These are phyloP conservation scores for Channallabes apus DNA, from an alignment of 2,797 vertebrate genomes.

Conservation along the genomic window DNA sequence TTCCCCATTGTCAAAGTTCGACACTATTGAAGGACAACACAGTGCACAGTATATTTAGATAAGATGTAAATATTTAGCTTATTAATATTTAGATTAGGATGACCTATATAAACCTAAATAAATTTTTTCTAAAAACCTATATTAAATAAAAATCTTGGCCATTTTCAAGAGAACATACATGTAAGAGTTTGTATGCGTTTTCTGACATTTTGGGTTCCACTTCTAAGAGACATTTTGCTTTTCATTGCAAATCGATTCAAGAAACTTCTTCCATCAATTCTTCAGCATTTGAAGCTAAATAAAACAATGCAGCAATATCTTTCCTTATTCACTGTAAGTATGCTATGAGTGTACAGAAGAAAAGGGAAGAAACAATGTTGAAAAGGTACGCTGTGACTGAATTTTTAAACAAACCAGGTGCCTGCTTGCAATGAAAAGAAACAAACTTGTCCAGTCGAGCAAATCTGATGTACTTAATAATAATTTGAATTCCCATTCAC, in stretches of 20 bases:
- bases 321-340: not conserved
- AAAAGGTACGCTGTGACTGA: not conserved
- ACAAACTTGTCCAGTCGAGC: not conserved
- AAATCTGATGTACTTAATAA: not conserved
- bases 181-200: not conserved
- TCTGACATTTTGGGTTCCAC: not conserved
- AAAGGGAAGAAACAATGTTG: not conserved
- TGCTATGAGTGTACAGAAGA: too few relatives aligned
- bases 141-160: not conserved
- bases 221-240: not conserved
- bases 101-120: not conserved
- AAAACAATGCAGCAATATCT: not conserved
- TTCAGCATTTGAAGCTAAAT: not conserved
- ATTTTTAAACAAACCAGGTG: not conserved
- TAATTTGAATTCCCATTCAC: constrained; percentile 1
- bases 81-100: constrained; percentile 11
- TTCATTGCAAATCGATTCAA: not conserved
- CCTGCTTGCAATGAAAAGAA: not conserved
- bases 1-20: not conserved
- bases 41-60: not conserved
- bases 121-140: not conserved
- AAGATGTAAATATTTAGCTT: constrained; percentile 1
- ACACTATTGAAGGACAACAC: constrained; percentile 19
- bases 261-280: not conserved
- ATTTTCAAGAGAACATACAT: not conserved